Evolutionary conservation across 1,140 invertebrate species (phyloP).

Genomic region (Meloidogyne chitwoodi): DNA sequence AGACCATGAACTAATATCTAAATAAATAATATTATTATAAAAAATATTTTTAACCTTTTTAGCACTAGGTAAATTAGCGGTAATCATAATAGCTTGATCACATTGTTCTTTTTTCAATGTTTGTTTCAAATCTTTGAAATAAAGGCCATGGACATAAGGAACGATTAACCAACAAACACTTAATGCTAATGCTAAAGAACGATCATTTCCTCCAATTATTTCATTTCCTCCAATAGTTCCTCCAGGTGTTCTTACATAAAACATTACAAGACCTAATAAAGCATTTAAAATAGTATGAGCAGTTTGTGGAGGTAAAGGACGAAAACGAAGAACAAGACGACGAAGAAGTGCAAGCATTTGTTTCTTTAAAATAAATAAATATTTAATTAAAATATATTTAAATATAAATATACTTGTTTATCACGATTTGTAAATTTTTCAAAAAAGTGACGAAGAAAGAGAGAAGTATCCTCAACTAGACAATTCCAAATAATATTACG

Average conservation of each 20-base stretch:
- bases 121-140: slow-evolving; percentile 99
- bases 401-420: slow-evolving; percentile 68
- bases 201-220: slow-evolving; percentile 75
- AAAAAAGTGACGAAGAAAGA: slow-evolving; percentile 90
- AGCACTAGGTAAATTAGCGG: slow-evolving; percentile 94
- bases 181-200: slow-evolving; percentile 84
- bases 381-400: not conserved
- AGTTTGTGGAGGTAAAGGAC: slow-evolving; percentile 87
- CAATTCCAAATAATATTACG: slow-evolving; percentile 84
- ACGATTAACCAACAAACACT: slow-evolving; percentile 90
- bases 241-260: slow-evolving; percentile 88
- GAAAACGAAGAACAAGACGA: slow-evolving; percentile 85
- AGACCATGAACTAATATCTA: slow-evolving; percentile 81
- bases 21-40: slow-evolving; percentile 48
- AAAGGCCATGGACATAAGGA: slow-evolving; percentile 92
- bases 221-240: slow-evolving; percentile 62
- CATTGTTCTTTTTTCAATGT: slow-evolving; percentile 97
- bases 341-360: slow-evolving; percentile 86
- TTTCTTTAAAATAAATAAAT: slow-evolving; percentile 66
- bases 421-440: slow-evolving; percentile 86
- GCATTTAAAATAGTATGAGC: slow-evolving; percentile 98
- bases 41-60: slow-evolving; percentile 76
- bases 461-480: slow-evolving; percentile 89
- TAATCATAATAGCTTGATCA: slow-evolving; percentile 88
- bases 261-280: slow-evolving; percentile 97